Percentiles rank a stretch among this genome's conserved stretches.
Evolutionary conservation across 2,113 vertebrate genomes (phyloP).

Genomic region (Perca fluviatilis): DNA sequence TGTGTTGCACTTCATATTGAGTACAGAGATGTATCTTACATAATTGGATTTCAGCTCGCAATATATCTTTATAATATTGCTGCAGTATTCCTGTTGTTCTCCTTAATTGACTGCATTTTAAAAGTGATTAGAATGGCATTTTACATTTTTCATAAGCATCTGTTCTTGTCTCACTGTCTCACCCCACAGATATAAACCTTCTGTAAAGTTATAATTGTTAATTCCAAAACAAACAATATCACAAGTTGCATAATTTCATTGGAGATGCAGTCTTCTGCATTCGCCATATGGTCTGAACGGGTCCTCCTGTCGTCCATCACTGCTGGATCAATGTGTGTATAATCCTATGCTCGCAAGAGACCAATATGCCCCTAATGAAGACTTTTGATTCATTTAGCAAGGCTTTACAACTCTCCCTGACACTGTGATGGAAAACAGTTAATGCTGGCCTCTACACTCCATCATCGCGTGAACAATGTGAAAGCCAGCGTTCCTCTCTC

Average conservation of each 20-base stretch:
- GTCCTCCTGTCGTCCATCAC: constrained; percentile 35
- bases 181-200: neutral
- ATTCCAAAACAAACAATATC: neutral
- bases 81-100: neutral
- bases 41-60: neutral
- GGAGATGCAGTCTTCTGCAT: neutral
- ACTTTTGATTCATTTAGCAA: constrained; percentile 72
- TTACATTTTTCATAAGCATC: neutral
- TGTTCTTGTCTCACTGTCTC: constrained; percentile 10
- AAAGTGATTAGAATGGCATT: neutral
- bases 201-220: neutral
- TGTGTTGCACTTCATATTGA: neutral
- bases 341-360: constrained; percentile 39
- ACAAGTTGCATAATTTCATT: neutral
- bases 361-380: constrained; percentile 68
- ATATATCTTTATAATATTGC: neutral
- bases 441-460: constrained; percentile 48
- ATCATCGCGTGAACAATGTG: constrained; percentile 54
- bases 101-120: neutral
- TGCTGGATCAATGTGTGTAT: constrained; percentile 62
- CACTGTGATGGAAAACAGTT: constrained; percentile 55
- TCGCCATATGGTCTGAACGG: constrained; percentile 3
- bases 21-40: neutral
- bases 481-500: constrained; percentile 15
- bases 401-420: constrained; percentile 31